Conservation (phyloP, 2,888 invertebrate species). For the Eupithecia pulchellata region DNA sequence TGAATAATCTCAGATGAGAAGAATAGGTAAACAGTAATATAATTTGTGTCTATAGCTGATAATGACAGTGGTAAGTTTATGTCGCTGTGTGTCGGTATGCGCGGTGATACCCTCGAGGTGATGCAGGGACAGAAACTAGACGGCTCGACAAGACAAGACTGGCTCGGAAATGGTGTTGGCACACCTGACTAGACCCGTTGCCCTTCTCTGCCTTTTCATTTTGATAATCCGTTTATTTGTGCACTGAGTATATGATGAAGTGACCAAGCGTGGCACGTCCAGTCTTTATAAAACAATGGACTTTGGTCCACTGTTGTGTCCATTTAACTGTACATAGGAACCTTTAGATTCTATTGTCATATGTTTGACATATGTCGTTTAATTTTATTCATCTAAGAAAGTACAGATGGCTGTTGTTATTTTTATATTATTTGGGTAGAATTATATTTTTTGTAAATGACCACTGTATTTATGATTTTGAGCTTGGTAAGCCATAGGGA, state of each 20-base stretch:
- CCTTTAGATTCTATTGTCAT: constrained; percentile 84
- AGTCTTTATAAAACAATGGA: constrained; percentile 69
- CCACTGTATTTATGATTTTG: constrained; percentile 85
- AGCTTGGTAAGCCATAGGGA: constrained; percentile 84
- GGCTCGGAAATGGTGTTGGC: constrained; percentile 41
- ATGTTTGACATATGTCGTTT: constrained; percentile 84
- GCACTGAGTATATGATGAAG: constrained; percentile 71
- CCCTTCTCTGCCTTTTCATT: constrained; percentile 59
- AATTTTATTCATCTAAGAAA: constrained; percentile 85
- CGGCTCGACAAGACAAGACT: constrained; percentile 42
- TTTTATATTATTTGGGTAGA: constrained; percentile 86
- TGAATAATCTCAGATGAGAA: constrained; percentile 81
- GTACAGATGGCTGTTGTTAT: constrained; percentile 86
- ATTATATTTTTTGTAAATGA: constrained; percentile 85
- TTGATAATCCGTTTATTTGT: constrained; percentile 59
- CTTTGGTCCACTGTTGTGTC: constrained; percentile 65
- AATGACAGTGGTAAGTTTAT: constrained; percentile 81
- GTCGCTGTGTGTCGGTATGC: constrained; percentile 66
- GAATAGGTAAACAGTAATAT: constrained; percentile 81
- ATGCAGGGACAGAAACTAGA: constrained; percentile 27
- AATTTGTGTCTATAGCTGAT: constrained; percentile 84
- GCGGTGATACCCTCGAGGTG: not conserved
- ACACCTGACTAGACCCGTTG: constrained; percentile 56
- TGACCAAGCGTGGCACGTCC: constrained; percentile 78
- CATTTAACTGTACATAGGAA: constrained; percentile 80